Evolutionary conservation across 2,888 invertebrate genomes (phyloP).

Genomic region (Drosophila percnosoma): DNA sequence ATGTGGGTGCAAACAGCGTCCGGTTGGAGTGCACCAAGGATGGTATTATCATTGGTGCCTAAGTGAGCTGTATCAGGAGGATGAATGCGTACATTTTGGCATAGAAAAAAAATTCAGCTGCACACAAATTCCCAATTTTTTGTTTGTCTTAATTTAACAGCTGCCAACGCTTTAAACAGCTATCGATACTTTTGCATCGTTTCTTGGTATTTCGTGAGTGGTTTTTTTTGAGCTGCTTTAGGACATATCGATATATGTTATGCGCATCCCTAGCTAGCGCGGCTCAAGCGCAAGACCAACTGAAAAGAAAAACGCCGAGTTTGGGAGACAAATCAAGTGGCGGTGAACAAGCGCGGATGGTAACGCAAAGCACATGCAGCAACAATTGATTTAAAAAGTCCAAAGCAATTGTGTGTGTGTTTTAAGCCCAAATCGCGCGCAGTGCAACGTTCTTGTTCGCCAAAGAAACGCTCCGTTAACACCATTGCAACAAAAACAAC

Average conservation of each 20-base stretch:
- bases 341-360: constrained; percentile 56
- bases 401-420: constrained; percentile 18
- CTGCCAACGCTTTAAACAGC: not conserved
- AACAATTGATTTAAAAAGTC: constrained; percentile 24
- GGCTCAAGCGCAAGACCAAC: constrained; percentile 10
- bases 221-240: not conserved
- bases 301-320: constrained; percentile 39
- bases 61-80: constrained; percentile 10
- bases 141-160: not conserved
- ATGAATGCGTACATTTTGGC: not conserved
- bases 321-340: constrained; percentile 48
- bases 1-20: not conserved
- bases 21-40: constrained; percentile 16
- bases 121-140: too few relatives aligned
- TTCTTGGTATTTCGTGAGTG: not conserved
- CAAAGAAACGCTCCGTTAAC: constrained; percentile 15
- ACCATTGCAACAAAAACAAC: constrained; percentile 28
- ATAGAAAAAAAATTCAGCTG: not conserved
- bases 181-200: constrained; percentile 14
- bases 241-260: constrained; percentile 7
- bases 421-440: constrained; percentile 13
- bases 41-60: constrained; percentile 12
- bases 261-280: constrained; percentile 18
- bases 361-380: constrained; percentile 30
- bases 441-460: constrained; percentile 30